Conservation (phyloP, 2,797 vertebrate genomes). For the Hybognathus amarus region DNA sequence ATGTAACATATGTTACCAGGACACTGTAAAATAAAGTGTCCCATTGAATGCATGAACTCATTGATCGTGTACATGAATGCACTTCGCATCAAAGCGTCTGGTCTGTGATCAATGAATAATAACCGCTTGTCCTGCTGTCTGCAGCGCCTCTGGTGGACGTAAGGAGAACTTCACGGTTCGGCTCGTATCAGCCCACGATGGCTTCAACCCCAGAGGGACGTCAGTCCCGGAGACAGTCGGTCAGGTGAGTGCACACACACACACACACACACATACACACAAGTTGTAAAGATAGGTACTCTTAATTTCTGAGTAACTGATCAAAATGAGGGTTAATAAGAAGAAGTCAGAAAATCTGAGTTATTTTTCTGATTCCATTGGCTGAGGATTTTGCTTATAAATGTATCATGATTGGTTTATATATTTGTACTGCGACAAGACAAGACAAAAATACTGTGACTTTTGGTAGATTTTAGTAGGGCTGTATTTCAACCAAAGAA, state of each 20-base stretch:
- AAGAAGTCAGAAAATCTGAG: too few relatives aligned
- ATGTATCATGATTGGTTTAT: too few relatives aligned
- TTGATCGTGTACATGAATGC: neutral
- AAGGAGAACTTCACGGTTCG: constrained; percentile 83
- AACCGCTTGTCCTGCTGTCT: neutral
- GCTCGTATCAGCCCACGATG: constrained; percentile 86
- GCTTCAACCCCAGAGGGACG: constrained; percentile 75
- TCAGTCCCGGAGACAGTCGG: constrained; percentile 79
- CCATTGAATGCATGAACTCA: neutral
- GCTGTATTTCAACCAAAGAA: too few relatives aligned
- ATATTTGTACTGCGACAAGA: too few relatives aligned
- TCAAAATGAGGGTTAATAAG: neutral
- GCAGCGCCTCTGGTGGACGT: constrained; percentile 66
- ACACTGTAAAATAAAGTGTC: too few relatives aligned
- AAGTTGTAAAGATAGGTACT: too few relatives aligned
- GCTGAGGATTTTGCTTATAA: too few relatives aligned
- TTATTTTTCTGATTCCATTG: too few relatives aligned
- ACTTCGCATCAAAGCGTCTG: neutral
- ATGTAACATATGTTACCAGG: too few relatives aligned
- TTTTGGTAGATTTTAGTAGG: too few relatives aligned
- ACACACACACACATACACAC: neutral
- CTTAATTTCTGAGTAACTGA: neutral
- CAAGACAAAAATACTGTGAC: too few relatives aligned
- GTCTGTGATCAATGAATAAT: neutral
- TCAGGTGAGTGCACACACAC: constrained; percentile 74